Conservation (phyloP, 1,140 invertebrate species). For the Temnothorax longispinosus region DNA sequence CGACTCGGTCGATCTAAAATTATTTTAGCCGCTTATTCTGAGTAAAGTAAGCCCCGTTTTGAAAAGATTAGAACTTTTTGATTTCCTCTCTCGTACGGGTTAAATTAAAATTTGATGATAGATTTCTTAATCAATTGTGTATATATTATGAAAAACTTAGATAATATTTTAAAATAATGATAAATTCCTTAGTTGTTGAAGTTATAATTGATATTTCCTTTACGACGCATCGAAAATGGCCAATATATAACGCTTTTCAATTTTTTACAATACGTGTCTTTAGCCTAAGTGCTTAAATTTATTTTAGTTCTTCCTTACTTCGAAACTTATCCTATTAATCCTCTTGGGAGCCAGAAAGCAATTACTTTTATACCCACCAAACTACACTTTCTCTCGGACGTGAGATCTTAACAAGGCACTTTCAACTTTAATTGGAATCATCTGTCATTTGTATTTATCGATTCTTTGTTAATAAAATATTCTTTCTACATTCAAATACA, state of each 20-base stretch:
- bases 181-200: not conserved
- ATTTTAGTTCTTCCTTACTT: not conserved
- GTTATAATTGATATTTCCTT: not conserved
- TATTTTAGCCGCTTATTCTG: not conserved
- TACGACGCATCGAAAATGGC: not conserved
- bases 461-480: slow-evolving; percentile 18
- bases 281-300: slow-evolving; percentile 10
- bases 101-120: not conserved
- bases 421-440: slow-evolving; percentile 43
- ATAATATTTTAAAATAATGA: not conserved
- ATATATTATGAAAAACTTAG: not conserved
- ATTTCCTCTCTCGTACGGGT: not conserved
- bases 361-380: slow-evolving; percentile 36
- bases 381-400: not conserved
- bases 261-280: slow-evolving; percentile 9
- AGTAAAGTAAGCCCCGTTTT: not conserved
- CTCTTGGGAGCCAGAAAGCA: slow-evolving; percentile 19
- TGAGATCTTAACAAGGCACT: slow-evolving; percentile 22
- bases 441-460: slow-evolving; percentile 17
- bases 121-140: not conserved
- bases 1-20: slow-evolving; percentile 26
- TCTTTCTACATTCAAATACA: not conserved
- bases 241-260: not conserved
- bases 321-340: slow-evolving; percentile 53
- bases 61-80: not conserved